Evolutionary conservation across 2,888 invertebrate genomes (phyloP), one percentile per base, ranked within the genome.

Genomic region (Hipparchia semele): DNA sequence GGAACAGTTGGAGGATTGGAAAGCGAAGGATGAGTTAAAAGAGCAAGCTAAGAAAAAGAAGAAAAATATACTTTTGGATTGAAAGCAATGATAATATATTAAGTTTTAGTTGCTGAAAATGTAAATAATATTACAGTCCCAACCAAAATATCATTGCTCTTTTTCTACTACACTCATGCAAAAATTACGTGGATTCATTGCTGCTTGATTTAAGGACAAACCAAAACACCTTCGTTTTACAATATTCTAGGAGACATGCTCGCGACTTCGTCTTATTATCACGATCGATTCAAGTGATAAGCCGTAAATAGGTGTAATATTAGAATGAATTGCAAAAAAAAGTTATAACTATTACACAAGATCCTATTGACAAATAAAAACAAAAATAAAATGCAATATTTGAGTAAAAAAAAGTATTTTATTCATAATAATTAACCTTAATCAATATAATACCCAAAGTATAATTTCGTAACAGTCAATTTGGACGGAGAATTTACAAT

Each of bases 1-100:
- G 72, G 85, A 94, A 68, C 94, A 95, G 81, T 86, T 95, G 12
- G 88, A 95, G 39, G 90, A 95, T 68, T 94, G 94, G 94, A 87
- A 83, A 13, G 77, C 85, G 0, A 91, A 85, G 60, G 90, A 93
- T 77, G 83, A 90, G 12, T 81, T 90, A 1, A 93, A 92, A 80
- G 87, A 90, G 72, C 82, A 92, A 67, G 87, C 89, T 0, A 89
- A 82, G 81, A 90, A 89, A 79, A 92, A 89, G 80, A 92, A 84
- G 80, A 90, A 81, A 78, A 87, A 85, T 78, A 76, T 92, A 49
- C 78, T 91, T 49, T 76, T 88, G 58, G 89, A 90, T 65, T 79
- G 79, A 80, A 76, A 75, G 12, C 2, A 5, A 53, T 54, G 7
- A 49, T 39, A 39, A 5, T 39, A 39, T 39, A 1, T 39, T 39